Percentiles rank a stretch among this genome's conserved stretches.
Conservation (phyloP, 2,888 invertebrate species). For the Tenthredo notha region DNA sequence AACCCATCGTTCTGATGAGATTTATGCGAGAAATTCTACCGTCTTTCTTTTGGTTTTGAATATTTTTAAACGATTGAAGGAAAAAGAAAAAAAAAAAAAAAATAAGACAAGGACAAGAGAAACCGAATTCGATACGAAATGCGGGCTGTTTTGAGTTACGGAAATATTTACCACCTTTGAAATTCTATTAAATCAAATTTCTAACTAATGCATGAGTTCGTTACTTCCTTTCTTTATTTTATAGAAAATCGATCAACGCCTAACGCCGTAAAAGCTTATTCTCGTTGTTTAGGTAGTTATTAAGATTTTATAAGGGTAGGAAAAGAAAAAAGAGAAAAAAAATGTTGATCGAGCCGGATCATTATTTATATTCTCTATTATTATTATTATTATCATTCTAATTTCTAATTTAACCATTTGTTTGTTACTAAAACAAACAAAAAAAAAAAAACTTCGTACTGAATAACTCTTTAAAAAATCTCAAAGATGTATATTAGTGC, state of each 20-base stretch:
- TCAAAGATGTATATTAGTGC: neutral
- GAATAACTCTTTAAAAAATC: neutral
- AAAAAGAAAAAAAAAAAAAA: too few species aligned
- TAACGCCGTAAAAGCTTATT: neutral
- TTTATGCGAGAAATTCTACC: neutral
- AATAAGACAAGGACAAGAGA: too few species aligned
- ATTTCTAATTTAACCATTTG: neutral
- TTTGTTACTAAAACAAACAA: neutral
- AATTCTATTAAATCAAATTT: neutral
- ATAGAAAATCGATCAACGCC: neutral
- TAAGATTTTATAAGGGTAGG: neutral
- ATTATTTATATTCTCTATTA: neutral
- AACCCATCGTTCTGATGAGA: neutral
- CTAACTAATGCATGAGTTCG: neutral
- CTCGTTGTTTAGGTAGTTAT: neutral
- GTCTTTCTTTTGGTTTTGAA: neutral
- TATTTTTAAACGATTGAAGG: neutral
- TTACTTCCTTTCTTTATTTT: neutral
- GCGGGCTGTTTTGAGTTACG: neutral
- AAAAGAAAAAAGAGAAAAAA: neutral
- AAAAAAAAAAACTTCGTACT: neutral
- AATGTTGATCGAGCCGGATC: neutral
- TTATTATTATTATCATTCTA: neutral
- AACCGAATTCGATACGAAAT: neutral
- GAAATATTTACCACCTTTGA: neutral